Evolutionary conservation across 1,140 invertebrate species (phyloP), one percentile per base, ranked within the genome.

Genomic region (Oscheius sp.): DNA sequence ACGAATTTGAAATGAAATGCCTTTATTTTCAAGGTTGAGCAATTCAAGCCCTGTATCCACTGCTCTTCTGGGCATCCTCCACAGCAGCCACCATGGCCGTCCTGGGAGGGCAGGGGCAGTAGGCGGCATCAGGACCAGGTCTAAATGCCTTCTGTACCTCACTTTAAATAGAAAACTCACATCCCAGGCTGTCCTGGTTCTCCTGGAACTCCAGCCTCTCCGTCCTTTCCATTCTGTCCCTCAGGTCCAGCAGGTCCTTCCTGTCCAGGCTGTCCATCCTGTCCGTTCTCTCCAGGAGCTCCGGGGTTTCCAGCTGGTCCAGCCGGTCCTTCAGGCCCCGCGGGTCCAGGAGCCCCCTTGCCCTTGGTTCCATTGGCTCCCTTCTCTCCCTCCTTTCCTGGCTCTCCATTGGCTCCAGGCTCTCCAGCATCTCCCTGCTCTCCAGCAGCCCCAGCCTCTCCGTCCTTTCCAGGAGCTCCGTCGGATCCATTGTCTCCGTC

Each of bases 201-300:
- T 68, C 67, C 67, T 29, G 58, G 28, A 20, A 32, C 18, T 49
- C 71, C 70, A 1, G 45, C 42, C 20, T 59, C 34, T 29, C 66
- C 72, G 31, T 66, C 42, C 26, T 31, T n/a, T 45, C 65, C 65
- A 29, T 66, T 26, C 15, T 49, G n/a, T 68, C 72, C 75, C 58
- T 66, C 45, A 38, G 61, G 62, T 66, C 74, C 69, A 45, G 74
- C 69, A 23, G 68, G 66, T 76, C 79, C 73, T 49, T 76, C 78
- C 34, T 64, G 74, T 38, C 76, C 79, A 36, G 74, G 78, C 1
- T 78, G 66, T 29, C 77, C 77, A 67, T 75, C 78, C 71, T 76
- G 13, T 76, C 78, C 63, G 73, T 79, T 34, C 7, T 63, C 34
- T 49, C 72, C 76, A 45, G 75, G 66, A 1, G 45, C 15, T 46